Percentiles rank a stretch among this genome's conserved stretches.
phyloP scores from a whole-genome alignment of 2,797 vertebrate genomes.

The Diceros bicornis region DNA sequence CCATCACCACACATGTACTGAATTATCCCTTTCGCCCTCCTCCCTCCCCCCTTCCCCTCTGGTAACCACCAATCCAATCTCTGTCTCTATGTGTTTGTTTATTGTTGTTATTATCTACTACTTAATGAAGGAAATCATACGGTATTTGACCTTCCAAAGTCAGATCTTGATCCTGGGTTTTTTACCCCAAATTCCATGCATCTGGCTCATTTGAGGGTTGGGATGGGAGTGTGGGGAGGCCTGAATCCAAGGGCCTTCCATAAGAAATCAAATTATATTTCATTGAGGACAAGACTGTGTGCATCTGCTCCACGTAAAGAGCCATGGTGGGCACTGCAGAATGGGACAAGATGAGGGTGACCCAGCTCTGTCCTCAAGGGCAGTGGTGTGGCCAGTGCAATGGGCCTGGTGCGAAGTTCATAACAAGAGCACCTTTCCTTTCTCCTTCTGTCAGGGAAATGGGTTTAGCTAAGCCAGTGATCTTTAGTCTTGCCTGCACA shows the following conservation, averaged over 20 bases:
- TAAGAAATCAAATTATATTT: constrained; percentile 12
- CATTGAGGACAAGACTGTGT: not conserved
- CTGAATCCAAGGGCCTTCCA: not conserved
- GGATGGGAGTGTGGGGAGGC: not conserved
- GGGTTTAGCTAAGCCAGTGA: not conserved
- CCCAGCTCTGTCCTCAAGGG: not conserved
- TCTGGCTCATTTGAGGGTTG: not conserved
- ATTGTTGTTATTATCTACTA: too few species aligned
- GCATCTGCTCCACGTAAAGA: not conserved
- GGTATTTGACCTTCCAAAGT: too few species aligned
- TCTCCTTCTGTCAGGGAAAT: not conserved
- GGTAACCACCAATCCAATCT: too few species aligned
- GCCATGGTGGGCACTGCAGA: not conserved
- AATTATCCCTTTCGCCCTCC: too few species aligned
- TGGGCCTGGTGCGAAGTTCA: not conserved
- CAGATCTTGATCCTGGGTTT: not conserved
- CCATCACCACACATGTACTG: too few species aligned
- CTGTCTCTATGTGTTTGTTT: too few species aligned
- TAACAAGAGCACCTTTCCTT: not conserved
- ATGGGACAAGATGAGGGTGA: not conserved
- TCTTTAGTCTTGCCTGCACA: not conserved
- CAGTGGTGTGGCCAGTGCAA: not conserved
- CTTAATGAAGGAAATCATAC: too few species aligned
- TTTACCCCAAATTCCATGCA: not conserved
- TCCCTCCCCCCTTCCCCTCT: too few species aligned